Conservation (phyloP, 2,888 invertebrate genomes). For the Tupiocoris notatus region DNA sequence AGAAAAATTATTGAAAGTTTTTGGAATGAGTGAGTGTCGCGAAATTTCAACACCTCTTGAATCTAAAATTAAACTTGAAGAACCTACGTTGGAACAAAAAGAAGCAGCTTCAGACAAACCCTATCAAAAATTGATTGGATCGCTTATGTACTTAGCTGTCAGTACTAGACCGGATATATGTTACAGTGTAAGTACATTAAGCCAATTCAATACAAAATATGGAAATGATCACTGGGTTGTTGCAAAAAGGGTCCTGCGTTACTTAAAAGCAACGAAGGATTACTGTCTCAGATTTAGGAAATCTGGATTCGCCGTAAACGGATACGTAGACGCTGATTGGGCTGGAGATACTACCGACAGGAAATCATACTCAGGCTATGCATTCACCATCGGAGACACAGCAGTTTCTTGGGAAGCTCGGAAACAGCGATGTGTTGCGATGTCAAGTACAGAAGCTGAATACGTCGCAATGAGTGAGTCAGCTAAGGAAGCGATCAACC, state of each 20-base stretch:
- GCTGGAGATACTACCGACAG: constrained; percentile 42
- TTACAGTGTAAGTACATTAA: constrained; percentile 36
- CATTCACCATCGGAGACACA: constrained; percentile 4
- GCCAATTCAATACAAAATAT: constrained; percentile 16
- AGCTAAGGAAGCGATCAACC: constrained; percentile 10
- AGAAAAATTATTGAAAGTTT: constrained; percentile 39
- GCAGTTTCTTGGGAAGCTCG: constrained; percentile 11
- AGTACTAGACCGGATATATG: constrained; percentile 43
- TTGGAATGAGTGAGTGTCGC: constrained; percentile 35
- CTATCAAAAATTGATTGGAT: constrained; percentile 47
- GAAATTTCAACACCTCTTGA: constrained; percentile 31
- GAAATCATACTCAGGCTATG: constrained; percentile 16
- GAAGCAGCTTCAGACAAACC: not conserved
- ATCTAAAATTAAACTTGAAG: constrained; percentile 11
- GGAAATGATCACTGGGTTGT: constrained; percentile 5
- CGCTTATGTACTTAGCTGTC: constrained; percentile 26
- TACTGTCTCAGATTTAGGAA: not conserved
- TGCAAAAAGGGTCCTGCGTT: constrained; percentile 35
- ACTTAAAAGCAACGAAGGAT: constrained; percentile 39
- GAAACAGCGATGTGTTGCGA: constrained; percentile 28
- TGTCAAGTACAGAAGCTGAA: constrained; percentile 11
- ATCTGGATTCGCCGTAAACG: constrained; percentile 29
- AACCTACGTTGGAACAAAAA: not conserved
- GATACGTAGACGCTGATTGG: constrained; percentile 49
- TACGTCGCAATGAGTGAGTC: constrained; percentile 12